Base-by-base conservation (phyloP, 2,888 invertebrate species). In the Hypena proboscidalis region DNA sequence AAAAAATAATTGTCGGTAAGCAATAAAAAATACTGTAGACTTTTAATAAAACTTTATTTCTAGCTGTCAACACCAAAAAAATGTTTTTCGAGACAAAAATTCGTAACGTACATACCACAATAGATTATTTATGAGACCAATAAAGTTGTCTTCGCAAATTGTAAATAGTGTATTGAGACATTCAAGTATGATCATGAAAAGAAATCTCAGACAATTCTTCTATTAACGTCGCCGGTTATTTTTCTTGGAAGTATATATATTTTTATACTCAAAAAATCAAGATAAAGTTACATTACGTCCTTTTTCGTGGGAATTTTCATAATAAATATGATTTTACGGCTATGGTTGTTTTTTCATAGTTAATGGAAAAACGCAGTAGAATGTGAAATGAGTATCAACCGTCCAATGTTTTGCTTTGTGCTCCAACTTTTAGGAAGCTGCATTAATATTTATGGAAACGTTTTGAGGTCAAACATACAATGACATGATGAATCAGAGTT, bases 291-390 rank as follows among this genome's bases (percentile, higher is more conserved):
- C n/a, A n/a, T n/a, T n/a, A n/a, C n/a, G n/a, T n/a, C n/a, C n/a
- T n/a, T n/a, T n/a, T n/a, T n/a, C n/a, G n/a, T n/a, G n/a, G n/a
- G n/a, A n/a, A n/a, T n/a, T n/a, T n/a, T n/a, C n/a, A n/a, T n/a
- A n/a, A n/a, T 27, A 21, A 25, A 6, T 22, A n/a, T 7, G 0
- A n/a, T n/a, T 11, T 4, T 43, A 4, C 14, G 13, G 17, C 17
- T 17, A 17, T 17, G 17, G 17, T 4, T 3, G 17, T 17, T n/a
- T n/a, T n/a, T n/a, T n/a, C n/a, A n/a, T n/a, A n/a, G n/a, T 17
- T 32, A 56, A 56, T 56, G 30, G 37, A 43, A 56, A 46, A 47
- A 22, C 34, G 41, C 44, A 21, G 39, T 17, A 19, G 41, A 37
- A 36, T 44, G 43, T 36, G 20, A 56, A 56, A 51, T 46, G 21